Conservation (phyloP, 2,888 invertebrate species). For the Tipula lateralis region DNA sequence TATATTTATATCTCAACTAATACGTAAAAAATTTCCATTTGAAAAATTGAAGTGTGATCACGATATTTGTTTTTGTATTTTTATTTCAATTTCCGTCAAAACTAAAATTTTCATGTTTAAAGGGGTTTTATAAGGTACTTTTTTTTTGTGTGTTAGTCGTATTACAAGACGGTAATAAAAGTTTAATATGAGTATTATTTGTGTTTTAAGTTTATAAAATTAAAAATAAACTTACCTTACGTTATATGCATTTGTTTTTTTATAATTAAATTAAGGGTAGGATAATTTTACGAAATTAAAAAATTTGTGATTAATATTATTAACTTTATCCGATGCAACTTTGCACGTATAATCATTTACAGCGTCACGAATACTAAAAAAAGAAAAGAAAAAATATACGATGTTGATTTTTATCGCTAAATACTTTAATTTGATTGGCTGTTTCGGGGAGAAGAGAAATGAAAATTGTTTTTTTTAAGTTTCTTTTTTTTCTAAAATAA, state of each 20-base stretch:
- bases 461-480: not conserved
- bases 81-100: not conserved
- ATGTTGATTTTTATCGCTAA: conserved; percentile 19
- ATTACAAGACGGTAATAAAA: not conserved
- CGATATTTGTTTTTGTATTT: not conserved
- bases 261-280: not conserved
- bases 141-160: not conserved
- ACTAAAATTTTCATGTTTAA: not conserved
- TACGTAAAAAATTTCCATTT: not conserved
- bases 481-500: conserved; percentile 9
- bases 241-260: not conserved
- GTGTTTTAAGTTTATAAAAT: not conserved
- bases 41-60: not conserved
- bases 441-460: conserved; percentile 24
- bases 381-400: conserved; percentile 5
- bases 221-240: not conserved
- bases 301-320: not conserved
- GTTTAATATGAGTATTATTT: not conserved
- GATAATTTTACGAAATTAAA: not conserved
- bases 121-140: not conserved
- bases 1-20: not conserved
- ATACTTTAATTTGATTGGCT: conserved; percentile 19
- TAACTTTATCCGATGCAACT: not conserved
- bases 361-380: conserved; percentile 24
- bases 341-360: conserved; percentile 7